phyloP scores from a whole-genome alignment of 2,888 invertebrate species.

The Sussaba pulchella region DNA sequence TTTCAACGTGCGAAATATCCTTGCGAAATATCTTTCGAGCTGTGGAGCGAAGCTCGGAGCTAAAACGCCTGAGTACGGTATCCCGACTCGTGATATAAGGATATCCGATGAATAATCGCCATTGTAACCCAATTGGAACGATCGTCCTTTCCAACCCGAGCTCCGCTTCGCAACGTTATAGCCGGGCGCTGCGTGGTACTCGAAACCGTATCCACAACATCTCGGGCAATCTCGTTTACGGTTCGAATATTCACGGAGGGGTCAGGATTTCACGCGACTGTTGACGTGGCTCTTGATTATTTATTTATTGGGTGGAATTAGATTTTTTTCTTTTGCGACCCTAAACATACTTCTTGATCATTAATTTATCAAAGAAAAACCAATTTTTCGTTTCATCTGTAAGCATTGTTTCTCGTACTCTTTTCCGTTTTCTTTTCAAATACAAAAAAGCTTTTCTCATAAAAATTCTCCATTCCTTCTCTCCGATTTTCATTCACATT shows the following conservation, averaged over 20 bases:
- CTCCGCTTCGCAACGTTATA: conserved; percentile 24
- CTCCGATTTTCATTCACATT: conserved; percentile 12
- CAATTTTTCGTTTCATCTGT: too few relatives aligned
- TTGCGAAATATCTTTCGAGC: conserved; percentile 3
- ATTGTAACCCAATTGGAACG: conserved; percentile 42
- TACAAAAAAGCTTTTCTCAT: conserved; percentile 20
- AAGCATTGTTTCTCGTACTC: not conserved
- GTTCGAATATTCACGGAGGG: too few relatives aligned
- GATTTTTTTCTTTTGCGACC: too few relatives aligned
- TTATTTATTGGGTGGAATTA: conserved; percentile 11
- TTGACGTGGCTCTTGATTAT: not conserved
- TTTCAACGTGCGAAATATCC: conserved; percentile 39
- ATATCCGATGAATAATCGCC: conserved; percentile 55
- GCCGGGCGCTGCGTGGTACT: conserved; percentile 10
- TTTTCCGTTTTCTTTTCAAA: not conserved
- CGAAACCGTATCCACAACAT: conserved; percentile 20
- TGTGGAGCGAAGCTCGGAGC: conserved; percentile 32
- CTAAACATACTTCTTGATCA: too few relatives aligned
- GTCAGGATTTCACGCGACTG: too few relatives aligned
- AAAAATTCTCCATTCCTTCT: conserved; percentile 5
- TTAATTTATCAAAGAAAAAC: too few relatives aligned
- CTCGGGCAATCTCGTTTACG: not conserved
- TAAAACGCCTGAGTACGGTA: conserved; percentile 27
- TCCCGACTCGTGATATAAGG: conserved; percentile 36
- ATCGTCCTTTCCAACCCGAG: conserved; percentile 22